Evolutionary conservation across 2,113 vertebrate genomes (phyloP), one percentile per base, ranked within the genome.

Genomic region (Turnix velox): DNA sequence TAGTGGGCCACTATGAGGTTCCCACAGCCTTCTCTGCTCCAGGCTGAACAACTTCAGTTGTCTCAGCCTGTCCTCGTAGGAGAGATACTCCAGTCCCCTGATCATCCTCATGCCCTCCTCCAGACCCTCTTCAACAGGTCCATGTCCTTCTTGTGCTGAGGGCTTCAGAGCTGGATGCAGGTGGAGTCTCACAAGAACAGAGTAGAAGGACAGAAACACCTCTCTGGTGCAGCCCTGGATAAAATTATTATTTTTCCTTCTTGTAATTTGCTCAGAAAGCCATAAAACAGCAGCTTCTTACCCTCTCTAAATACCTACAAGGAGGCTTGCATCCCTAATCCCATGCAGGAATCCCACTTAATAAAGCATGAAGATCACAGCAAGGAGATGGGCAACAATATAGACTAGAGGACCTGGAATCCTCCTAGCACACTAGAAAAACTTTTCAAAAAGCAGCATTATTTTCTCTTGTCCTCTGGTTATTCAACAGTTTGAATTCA

Each of bases 401-500:
- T 18, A 17, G 30, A 43, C 42, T 5, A 15, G 10, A 17, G 35
- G 59, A 76, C 16, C 35, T 66, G 54, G 31, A 66, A 52, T 80
- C n/a, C 6, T 81, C 17, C 30, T 61, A 57, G 52, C 10, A 43
- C 6, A 24, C 24, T 9, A 9, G 54, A 22, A 69, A 48, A 84
- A 61, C 39, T 63, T 86, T 82, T 63, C 46, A 51, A 18, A 86
- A 71, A 25, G 18, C 35, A 88, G 4, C 22, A 10, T 63, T 78
- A 63, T 84, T 90, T 90, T 54, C 54, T 66, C 28, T 72, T 88
- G 84, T 88, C 24, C 46, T 45, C 16, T 39, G 43, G 83, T 89
- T 96, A 95, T 82, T 93, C 92, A 96, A 82, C 7, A 1, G 62
- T 67, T 89, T 73, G 74, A 87, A 95, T 93, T 35, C 57, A 91